A percentile compares a stretch with the other conserved stretches of the same genome.
These are phyloP conservation scores for Hydrolagus affinis DNA, from an alignment of 2,113 vertebrate genomes.

Conservation along the genomic window DNA sequence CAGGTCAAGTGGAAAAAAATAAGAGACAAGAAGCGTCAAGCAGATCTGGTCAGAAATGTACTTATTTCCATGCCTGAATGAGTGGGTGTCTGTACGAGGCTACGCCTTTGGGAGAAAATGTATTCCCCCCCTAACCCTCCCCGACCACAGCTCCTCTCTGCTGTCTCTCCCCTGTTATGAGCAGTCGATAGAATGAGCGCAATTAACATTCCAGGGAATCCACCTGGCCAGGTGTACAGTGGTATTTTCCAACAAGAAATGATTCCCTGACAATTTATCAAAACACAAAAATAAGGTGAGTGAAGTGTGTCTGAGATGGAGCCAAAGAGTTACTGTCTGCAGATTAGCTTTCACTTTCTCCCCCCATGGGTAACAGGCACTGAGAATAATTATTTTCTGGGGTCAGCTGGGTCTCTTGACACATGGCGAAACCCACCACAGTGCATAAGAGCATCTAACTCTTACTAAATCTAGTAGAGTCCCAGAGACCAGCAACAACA, in stretches of 20 bases:
- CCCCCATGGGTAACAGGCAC: background rate
- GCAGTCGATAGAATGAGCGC: background rate
- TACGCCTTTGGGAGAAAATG: slow-evolving; percentile 12
- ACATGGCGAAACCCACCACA: too few relatives aligned
- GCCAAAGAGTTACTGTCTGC: background rate
- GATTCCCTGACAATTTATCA: background rate
- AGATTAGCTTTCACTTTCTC: too few relatives aligned
- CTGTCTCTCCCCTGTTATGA: background rate
- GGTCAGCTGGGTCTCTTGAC: too few relatives aligned
- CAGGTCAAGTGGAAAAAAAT: slow-evolving; percentile 9
- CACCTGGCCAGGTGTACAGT: slow-evolving; percentile 15
- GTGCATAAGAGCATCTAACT: too few relatives aligned
- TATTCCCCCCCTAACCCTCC: background rate
- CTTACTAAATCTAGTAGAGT: too few relatives aligned
- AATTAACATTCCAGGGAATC: slow-evolving; percentile 32
- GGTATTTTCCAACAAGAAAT: background rate
- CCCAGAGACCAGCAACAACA: too few relatives aligned
- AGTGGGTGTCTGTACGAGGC: background rate
- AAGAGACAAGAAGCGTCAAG: slow-evolving; percentile 14
- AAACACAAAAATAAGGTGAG: background rate
- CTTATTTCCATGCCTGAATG: slow-evolving; percentile 19
- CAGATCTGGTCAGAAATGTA: slow-evolving; percentile 11
- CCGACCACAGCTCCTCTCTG: background rate
- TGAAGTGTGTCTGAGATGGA: background rate
- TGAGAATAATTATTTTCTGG: too few relatives aligned